Conservation (phyloP, 2,113 vertebrate genomes). For the Edolisoma coerulescens region DNA sequence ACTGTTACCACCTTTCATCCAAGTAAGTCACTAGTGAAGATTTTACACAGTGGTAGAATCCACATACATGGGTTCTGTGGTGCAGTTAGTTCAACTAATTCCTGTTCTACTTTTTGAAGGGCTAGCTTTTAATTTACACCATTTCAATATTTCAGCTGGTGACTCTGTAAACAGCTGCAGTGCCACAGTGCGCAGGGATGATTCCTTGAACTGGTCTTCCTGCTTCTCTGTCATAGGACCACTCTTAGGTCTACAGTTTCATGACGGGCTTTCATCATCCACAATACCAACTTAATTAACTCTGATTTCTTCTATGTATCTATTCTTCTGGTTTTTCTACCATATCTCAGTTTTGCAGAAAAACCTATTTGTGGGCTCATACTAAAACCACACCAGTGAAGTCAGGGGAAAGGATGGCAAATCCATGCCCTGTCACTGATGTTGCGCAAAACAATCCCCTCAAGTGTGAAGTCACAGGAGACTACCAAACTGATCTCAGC, state of each 20-base stretch:
- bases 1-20: not conserved
- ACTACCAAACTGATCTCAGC: not conserved
- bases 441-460: not conserved
- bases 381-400: not conserved
- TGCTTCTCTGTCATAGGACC: not conserved
- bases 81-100: not conserved
- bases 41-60: not conserved
- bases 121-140: not conserved
- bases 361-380: not conserved
- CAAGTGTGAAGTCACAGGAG: not conserved
- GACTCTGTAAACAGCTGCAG: not conserved
- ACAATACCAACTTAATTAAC: not conserved
- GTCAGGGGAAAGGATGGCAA: not conserved
- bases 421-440: not conserved
- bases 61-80: not conserved
- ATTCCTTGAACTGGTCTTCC: not conserved
- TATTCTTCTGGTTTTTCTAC: not conserved
- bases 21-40: not conserved
- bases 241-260: not conserved
- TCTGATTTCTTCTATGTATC: not conserved
- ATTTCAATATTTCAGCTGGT: not conserved
- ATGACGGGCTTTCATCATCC: not conserved
- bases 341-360: not conserved
- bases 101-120: not conserved
- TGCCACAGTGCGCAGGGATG: not conserved